Evolutionary conservation across 2,888 invertebrate species (phyloP), one percentile per base, ranked within the genome.

Genomic region (Epinotia demarniana): DNA sequence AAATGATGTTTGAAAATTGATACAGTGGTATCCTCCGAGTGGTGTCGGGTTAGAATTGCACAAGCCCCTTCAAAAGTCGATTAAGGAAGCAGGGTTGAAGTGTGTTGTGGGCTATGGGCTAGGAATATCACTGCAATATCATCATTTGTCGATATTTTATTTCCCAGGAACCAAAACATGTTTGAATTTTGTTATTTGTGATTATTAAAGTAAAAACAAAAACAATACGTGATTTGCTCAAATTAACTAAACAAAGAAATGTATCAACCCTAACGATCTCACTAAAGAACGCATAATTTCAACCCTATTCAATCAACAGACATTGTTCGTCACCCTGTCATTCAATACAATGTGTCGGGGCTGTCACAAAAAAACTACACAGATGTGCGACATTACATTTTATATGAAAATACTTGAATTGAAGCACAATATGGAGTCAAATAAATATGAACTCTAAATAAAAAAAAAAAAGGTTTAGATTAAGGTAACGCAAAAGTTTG

Each of bases 301-400:
- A 72, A 49, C 64, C 72, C 72, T 72, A 66, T 72, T 72, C 72
- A 72, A 72, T 72, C 72, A 72, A 16, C 57, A 46, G 13, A 64
- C 57, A 58, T 72, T 66, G 72, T 64, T 58, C 64, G 53, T 27
- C 58, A 5, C 68, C 23, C 68, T 68, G 57, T 72, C 53, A 72
- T 58, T 72, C 27, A 64, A 49, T 49, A 57, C 27, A 72, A 68
- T 49, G 16, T 64, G 63, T 53, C 68, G 16, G 72, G 72, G 72
- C n/a, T 64, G 57, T 46, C 49, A 72, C 64, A 72, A 72, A 72
- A 33, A 62, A 66, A 72, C 49, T 43, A 46, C 64, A 57, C 64
- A 72, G 46, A 58, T 19, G 71, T 46, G 46, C 19, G n/a, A 18
- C 19, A 39, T 68, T 13, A 8, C n/a, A 11, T 68, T 39, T 9